Percentiles rank a stretch among this genome's conserved stretches.
Evolutionary conservation across 1,140 invertebrate species (phyloP).

Genomic region (Thaumetopoea pityocampa): DNA sequence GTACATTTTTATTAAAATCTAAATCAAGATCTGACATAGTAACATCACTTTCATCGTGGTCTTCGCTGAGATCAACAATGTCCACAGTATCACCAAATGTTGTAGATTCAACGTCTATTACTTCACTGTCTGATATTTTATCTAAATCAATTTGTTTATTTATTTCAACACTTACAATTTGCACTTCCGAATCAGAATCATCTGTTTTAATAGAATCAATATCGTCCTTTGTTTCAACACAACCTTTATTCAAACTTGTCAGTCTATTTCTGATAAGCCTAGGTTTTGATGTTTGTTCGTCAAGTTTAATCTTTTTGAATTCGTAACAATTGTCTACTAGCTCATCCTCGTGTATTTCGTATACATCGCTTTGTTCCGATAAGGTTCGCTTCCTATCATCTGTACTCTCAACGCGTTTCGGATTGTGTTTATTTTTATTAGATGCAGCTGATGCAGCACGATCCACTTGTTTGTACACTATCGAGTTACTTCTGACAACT

Average conservation of each 20-base stretch:
- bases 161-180: slow-evolving; percentile 51
- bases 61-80: slow-evolving; percentile 58
- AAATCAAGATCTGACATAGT: slow-evolving; percentile 38
- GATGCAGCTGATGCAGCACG: slow-evolving; percentile 29
- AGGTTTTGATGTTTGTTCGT: slow-evolving; percentile 47
- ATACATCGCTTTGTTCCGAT: slow-evolving; percentile 56
- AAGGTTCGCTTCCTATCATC: slow-evolving; percentile 52
- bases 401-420: slow-evolving; percentile 28
- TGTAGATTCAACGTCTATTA: slow-evolving; percentile 52
- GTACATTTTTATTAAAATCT: slow-evolving; percentile 53
- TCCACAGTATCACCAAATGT: slow-evolving; percentile 43
- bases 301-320: slow-evolving; percentile 62
- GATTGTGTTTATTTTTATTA: slow-evolving; percentile 32
- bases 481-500: slow-evolving; percentile 61
- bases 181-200: slow-evolving; percentile 57
- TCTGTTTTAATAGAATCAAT: slow-evolving; percentile 27
- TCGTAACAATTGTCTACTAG: slow-evolving; percentile 59
- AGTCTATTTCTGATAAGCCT: slow-evolving; percentile 52
- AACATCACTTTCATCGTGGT: slow-evolving; percentile 44
- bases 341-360: slow-evolving; percentile 55
- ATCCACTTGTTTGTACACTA: slow-evolving; percentile 64
- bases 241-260: slow-evolving; percentile 33
- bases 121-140: slow-evolving; percentile 31
- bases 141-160: slow-evolving; percentile 26
- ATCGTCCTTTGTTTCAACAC: slow-evolving; percentile 26